Evolutionary conservation across 2,797 vertebrate species (phyloP).

Genomic region (Rousettus madagascariensis): DNA sequence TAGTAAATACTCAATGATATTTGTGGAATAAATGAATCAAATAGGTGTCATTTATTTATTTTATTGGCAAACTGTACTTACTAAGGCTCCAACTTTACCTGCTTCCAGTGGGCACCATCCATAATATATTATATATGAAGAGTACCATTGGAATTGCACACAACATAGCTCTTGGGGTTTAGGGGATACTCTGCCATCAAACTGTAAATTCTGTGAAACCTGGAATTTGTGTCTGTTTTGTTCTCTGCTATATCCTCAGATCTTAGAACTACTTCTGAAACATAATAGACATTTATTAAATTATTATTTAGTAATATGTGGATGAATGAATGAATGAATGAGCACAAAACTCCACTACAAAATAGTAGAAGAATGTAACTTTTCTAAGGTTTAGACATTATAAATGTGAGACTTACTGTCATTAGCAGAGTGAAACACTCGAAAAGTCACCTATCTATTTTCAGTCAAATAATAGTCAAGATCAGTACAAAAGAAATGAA

Average conservation of each 20-base stretch:
- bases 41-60: not conserved
- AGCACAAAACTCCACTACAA: not conserved
- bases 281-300: not conserved
- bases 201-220: not conserved
- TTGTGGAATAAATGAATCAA: not conserved
- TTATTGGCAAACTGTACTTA: not conserved
- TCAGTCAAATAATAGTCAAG: not conserved
- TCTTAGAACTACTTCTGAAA: not conserved
- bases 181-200: too few relatives aligned
- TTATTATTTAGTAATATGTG: not conserved
- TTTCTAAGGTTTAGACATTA: not conserved
- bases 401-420: not conserved
- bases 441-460: not conserved
- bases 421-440: not conserved
- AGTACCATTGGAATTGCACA: rapidly evolving
- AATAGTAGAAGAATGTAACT: not conserved
- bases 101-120: rapidly evolving
- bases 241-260: not conserved
- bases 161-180: not conserved
- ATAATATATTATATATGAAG: rapidly evolving
- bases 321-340: not conserved
- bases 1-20: not conserved
- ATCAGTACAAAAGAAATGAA: not conserved
- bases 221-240: not conserved
- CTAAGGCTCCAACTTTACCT: not conserved